phyloP scores from a whole-genome alignment of 1,140 invertebrate species.

The Megalopta genalis region DNA sequence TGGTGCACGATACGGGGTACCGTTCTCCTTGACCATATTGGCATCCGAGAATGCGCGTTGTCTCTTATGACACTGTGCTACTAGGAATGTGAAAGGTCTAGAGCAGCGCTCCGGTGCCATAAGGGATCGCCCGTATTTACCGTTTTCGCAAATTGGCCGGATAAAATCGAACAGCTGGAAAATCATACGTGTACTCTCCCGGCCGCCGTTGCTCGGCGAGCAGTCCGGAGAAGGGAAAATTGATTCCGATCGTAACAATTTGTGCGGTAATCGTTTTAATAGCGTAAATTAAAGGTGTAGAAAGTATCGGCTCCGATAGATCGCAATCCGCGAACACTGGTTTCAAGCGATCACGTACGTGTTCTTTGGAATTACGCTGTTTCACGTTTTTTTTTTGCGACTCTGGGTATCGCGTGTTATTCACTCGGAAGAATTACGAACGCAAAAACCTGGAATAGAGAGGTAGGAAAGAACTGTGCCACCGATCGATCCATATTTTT shows the following conservation, averaged over 20 bases:
- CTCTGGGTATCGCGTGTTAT: no score
- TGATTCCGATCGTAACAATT: conserved; percentile 4
- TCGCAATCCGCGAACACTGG: neutral
- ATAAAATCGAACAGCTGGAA: conserved; percentile 41
- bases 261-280: conserved; percentile 11
- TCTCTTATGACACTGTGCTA: conserved; percentile 51
- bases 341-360: neutral
- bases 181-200: neutral
- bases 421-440: no score
- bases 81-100: conserved; percentile 62
- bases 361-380: neutral
- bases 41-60: conserved; percentile 24
- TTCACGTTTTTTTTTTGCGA: neutral
- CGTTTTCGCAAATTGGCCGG: conserved; percentile 35
- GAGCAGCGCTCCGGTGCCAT: conserved; percentile 39
- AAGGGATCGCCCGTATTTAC: conserved; percentile 9
- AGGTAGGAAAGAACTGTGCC: no score
- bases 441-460: no score
- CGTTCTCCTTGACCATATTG: conserved; percentile 28
- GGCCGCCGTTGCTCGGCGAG: neutral
- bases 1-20: conserved; percentile 5
- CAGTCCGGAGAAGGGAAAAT: neutral
- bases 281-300: neutral
- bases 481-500: no score
- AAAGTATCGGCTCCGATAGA: neutral